Base-by-base conservation (phyloP, 2,797 vertebrate genomes). In the Geotria australis region DNA sequence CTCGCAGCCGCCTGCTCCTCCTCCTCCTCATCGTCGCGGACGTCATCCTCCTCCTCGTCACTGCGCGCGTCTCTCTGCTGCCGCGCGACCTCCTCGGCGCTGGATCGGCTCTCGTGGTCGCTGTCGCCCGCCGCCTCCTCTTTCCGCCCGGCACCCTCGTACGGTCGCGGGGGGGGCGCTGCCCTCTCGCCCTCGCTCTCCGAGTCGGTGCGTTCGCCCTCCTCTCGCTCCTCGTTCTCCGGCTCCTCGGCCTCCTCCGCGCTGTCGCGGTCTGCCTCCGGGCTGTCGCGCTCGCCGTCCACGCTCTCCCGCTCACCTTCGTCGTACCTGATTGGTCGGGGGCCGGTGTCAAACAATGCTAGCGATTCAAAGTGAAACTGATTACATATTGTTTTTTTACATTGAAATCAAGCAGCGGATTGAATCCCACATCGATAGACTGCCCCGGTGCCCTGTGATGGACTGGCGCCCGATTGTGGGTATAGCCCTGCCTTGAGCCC, bases 31-130 rank as follows among this genome's bases (percentile, higher is more conserved):
- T 70, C 74, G 46, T 64, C 24, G 24, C 38, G 24, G 38, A 24
- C 24, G 24, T 38, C 70, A 53, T 79, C 77, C 1, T 81, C 48
- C 53, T 55, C 78, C 2, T 81, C 79, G 10, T 82, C 79, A 5
- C 79, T 82, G 60, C 79, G 74, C 0, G 71, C 67, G 60, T 70
- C 59, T 60, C 71, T 66, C 13, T 58, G 66, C 61, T 65, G 73
- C 61, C 71, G 72, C 8, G 66, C 65, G 57, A 60, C 70, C 47
- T 72, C 72, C 1, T 74, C 71, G 58, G 76, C 63, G 47, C 62
- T 64, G 46, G 57, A 56, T 11, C 48, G 49, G 58, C 58, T 59
- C 55, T 59, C 58, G n/a, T 7, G 58, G 57, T 59, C n/a, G 2
- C 14, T 38, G 24, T 38, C 24, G 38, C 24, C 47, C 58, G 51